A percentile compares a stretch with the other conserved stretches of the same genome.
Evolutionary conservation across 2,797 vertebrate species (phyloP).

Genomic region (Ficedula albicollis): DNA sequence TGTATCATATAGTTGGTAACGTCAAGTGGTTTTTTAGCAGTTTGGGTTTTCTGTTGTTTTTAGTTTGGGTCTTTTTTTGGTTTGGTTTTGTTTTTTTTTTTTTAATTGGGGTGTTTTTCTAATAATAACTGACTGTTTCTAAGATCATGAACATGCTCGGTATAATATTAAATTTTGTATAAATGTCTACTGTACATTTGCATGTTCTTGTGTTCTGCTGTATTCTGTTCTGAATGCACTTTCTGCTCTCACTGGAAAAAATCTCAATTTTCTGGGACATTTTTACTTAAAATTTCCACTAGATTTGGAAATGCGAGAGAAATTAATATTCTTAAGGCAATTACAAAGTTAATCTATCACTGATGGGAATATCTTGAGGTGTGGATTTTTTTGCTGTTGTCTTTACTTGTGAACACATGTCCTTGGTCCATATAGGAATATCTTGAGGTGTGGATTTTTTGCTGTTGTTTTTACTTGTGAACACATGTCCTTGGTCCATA

Average conservation of each 20-base stretch:
- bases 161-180: background rate
- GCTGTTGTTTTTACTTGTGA: background rate
- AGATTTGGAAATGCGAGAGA: background rate
- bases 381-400: fast-evolving
- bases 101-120: background rate
- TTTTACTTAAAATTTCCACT: background rate
- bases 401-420: background rate
- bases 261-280: background rate
- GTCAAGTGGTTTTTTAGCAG: background rate
- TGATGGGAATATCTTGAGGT: background rate
- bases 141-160: background rate
- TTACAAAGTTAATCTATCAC: background rate
- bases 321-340: background rate
- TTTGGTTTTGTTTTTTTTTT: background rate
- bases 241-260: background rate
- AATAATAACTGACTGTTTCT: background rate
- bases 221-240: background rate
- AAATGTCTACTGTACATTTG: background rate
- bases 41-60: background rate
- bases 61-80: background rate
- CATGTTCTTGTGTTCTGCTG: fast-evolving
- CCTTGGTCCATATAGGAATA: fast-evolving
- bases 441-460: fast-evolving
- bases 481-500: fast-evolving
- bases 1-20: background rate